Evolutionary conservation across 2,888 invertebrate species (phyloP).

Genomic region (Beris chalybata): DNA sequence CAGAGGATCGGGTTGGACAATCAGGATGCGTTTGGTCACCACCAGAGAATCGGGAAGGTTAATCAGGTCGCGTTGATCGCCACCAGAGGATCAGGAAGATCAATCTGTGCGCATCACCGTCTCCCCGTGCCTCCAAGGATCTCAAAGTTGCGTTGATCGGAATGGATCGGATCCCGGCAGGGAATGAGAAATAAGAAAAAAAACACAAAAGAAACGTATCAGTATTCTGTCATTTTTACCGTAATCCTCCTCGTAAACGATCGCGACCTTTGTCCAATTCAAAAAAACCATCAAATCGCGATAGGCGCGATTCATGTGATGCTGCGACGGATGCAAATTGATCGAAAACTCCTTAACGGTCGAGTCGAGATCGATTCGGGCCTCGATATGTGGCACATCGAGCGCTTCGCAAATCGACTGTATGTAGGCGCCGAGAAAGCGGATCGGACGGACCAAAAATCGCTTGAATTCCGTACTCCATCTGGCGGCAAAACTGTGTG

Average conservation of each 20-base stretch:
- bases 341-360: slow-evolving; percentile 71
- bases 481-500: slow-evolving; percentile 69
- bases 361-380: slow-evolving; percentile 62
- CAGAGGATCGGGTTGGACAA: no score
- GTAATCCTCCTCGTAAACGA: slow-evolving; percentile 91
- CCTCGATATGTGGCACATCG: slow-evolving; percentile 78
- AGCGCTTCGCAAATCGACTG: slow-evolving; percentile 80
- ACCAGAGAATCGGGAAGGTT: no score
- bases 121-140: no score
- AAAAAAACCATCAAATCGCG: slow-evolving; percentile 83
- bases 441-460: slow-evolving; percentile 79
- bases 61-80: no score
- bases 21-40: no score
- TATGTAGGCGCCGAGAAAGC: slow-evolving; percentile 71
- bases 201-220: not conserved
- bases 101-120: no score
- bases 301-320: slow-evolving; percentile 79
- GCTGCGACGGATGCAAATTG: slow-evolving; percentile 84
- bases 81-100: no score
- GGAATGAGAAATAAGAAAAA: no score
- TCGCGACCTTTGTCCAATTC: slow-evolving; percentile 91
- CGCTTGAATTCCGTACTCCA: slow-evolving; percentile 70
- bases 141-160: no score
- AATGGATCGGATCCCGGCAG: no score
- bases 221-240: slow-evolving; percentile 61